These are phyloP conservation scores for Vicugna pacos DNA, from an alignment of 2,113 vertebrate genomes.

Conservation along the genomic window DNA sequence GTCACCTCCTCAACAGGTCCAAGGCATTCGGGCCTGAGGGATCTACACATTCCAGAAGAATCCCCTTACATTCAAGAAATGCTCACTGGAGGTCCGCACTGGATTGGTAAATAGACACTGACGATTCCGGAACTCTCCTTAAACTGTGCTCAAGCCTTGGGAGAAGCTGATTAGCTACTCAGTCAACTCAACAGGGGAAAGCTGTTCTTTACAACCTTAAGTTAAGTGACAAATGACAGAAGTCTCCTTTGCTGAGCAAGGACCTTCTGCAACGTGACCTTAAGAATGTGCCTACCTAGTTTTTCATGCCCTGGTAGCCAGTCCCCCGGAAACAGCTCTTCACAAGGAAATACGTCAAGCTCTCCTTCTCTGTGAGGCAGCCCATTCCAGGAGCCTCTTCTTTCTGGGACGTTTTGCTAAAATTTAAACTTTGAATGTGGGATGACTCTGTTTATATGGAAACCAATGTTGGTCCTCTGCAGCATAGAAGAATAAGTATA, in stretches of 20 bases:
- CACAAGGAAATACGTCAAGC: background rate
- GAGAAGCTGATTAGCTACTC: slow-evolving; percentile 54
- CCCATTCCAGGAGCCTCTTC: background rate
- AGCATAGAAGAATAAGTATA: background rate
- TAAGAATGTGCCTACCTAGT: slow-evolving; percentile 33
- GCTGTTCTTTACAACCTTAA: slow-evolving; percentile 74
- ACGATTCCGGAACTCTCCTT: background rate
- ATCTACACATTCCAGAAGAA: slow-evolving; percentile 53
- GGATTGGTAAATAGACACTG: background rate
- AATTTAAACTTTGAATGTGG: slow-evolving; percentile 55
- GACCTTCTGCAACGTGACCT: slow-evolving; percentile 71
- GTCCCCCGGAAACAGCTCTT: slow-evolving; percentile 13
- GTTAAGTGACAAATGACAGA: slow-evolving; percentile 79
- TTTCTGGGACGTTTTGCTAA: slow-evolving; percentile 4
- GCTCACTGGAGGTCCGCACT: slow-evolving; percentile 52
- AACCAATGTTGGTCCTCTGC: background rate
- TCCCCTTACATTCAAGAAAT: slow-evolving; percentile 55
- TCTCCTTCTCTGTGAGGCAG: background rate
- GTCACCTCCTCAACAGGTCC: slow-evolving; percentile 75
- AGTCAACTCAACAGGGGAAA: slow-evolving; percentile 38
- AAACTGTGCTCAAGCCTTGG: background rate
- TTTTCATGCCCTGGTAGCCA: slow-evolving; percentile 5
- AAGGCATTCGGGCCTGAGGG: slow-evolving; percentile 62
- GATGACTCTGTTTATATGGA: slow-evolving; percentile 25
- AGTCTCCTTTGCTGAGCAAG: slow-evolving; percentile 80